A percentile compares a stretch with the other conserved stretches of the same genome.
These are phyloP conservation scores for Thalassarche chlororhynchos DNA, from an alignment of 2,113 vertebrate species.

Conservation along the genomic window DNA sequence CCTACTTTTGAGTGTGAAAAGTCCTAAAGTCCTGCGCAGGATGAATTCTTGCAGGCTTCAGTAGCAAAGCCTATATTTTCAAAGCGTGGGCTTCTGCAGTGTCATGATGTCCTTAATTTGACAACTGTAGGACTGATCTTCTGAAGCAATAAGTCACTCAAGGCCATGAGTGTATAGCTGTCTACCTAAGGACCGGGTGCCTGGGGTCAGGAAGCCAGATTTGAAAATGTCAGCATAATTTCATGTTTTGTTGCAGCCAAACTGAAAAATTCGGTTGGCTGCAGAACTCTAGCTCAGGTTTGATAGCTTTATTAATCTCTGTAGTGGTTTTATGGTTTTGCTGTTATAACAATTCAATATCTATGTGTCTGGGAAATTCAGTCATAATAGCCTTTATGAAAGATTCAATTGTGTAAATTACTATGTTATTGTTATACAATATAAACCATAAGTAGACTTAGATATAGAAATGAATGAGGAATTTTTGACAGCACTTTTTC, in stretches of 20 bases:
- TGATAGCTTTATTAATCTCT: neutral
- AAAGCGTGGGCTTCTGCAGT: neutral
- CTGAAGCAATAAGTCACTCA: neutral
- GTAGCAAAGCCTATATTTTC: neutral
- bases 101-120: neutral
- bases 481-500: neutral
- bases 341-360: neutral
- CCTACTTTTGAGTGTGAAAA: neutral
- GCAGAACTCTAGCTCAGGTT: neutral
- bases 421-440: neutral
- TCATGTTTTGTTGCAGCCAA: neutral
- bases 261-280: neutral
- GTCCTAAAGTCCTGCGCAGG: rapidly evolving
- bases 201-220: neutral
- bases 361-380: neutral
- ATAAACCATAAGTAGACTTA: neutral
- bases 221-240: neutral
- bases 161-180: neutral
- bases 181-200: neutral
- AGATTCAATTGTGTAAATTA: neutral
- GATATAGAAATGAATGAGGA: neutral
- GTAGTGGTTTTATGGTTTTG: neutral
- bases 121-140: neutral
- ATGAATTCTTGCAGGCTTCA: neutral
- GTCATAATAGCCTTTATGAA: neutral